phyloP scores from a whole-genome alignment of 2,113 vertebrate genomes.

The Neogale vison region DNA sequence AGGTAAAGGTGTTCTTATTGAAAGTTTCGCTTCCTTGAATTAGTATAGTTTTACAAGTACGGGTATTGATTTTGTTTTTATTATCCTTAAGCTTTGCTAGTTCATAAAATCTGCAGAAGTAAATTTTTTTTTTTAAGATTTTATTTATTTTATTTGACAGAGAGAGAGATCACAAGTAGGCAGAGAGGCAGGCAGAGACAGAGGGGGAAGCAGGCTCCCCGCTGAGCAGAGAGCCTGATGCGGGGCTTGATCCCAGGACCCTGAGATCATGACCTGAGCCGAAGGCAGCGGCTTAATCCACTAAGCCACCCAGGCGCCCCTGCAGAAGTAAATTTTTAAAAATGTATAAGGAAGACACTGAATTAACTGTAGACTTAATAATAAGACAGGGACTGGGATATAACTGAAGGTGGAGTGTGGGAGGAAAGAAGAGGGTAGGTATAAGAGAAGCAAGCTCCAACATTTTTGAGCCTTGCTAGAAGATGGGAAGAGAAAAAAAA shows the following conservation, averaged over 20 bases:
- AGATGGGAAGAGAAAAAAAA: not conserved
- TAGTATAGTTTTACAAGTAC: not conserved
- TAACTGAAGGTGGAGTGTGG: not conserved
- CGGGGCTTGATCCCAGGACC: too few relatives aligned
- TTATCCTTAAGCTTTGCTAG: not conserved
- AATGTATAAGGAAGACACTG: not conserved
- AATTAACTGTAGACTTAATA: not conserved
- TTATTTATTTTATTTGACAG: too few relatives aligned
- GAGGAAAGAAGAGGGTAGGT: not conserved
- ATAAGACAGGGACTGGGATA: not conserved
- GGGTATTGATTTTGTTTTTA: slow-evolving; percentile 6
- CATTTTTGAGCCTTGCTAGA: slow-evolving; percentile 4
- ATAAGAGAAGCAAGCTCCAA: not conserved
- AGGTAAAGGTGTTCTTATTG: not conserved
- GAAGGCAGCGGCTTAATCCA: too few relatives aligned
- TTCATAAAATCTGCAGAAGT: slow-evolving; percentile 14
- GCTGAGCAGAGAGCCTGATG: too few relatives aligned
- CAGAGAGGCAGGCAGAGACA: too few relatives aligned
- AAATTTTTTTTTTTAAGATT: too few relatives aligned
- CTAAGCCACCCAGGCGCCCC: too few relatives aligned
- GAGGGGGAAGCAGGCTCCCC: too few relatives aligned
- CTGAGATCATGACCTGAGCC: too few relatives aligned
- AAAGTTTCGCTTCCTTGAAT: slow-evolving; percentile 16
- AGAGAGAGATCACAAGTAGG: too few relatives aligned
- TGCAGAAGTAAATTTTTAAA: slow-evolving; percentile 21